A percentile compares a stretch with the other conserved stretches of the same genome.
Evolutionary conservation across 2,888 invertebrate genomes (phyloP).

Genomic region (Leptopterna dolabrata): DNA sequence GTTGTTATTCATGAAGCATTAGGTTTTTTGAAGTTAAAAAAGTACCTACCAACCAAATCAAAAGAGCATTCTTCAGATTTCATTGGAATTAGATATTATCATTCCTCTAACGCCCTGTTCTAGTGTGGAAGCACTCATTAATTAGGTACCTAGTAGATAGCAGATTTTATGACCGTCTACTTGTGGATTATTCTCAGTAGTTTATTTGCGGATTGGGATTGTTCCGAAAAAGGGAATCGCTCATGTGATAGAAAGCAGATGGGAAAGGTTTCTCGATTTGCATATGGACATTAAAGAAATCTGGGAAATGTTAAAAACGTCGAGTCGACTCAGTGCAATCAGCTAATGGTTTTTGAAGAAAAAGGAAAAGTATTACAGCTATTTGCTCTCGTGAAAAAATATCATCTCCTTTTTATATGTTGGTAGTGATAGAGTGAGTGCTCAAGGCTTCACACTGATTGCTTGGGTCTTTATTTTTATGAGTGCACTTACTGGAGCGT

Average conservation of each 20-base stretch:
- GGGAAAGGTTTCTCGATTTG: not conserved
- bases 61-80: no score
- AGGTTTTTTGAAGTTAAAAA: no score
- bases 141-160: no score
- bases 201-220: no score
- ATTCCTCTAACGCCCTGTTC: no score
- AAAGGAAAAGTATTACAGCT: not conserved
- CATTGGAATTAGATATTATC: no score
- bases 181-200: no score
- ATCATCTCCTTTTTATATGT: not conserved
- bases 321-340: not conserved
- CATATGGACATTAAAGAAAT: not conserved
- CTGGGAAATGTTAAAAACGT: not conserved
- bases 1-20: no score
- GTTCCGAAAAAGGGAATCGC: no score
- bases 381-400: not conserved
- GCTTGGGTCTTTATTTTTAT: conserved; percentile 23
- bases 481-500: conserved; percentile 23
- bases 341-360: conserved; percentile 16
- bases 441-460: conserved; percentile 7
- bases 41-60: no score
- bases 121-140: no score
- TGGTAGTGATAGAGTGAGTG: not conserved
- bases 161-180: no score
- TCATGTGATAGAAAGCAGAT: not conserved